Evolutionary conservation across 30 jellyfish, hydroid and myxozoan genomes (phyloP).

Genomic region (Hydractinia symbiolongicarpus): DNA sequence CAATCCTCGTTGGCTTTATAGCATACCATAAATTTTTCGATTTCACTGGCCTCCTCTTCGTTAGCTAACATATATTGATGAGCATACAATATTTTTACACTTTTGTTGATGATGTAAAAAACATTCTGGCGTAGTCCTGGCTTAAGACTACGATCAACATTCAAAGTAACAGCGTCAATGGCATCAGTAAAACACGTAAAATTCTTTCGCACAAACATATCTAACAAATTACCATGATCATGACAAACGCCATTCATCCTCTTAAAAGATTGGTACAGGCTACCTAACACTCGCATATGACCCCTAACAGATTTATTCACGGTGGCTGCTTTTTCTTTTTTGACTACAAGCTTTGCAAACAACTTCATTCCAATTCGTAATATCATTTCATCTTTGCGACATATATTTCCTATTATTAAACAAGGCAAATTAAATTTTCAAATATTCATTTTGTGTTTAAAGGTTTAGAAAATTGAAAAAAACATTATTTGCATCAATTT

Average conservation of each 20-base stretch:
- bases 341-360: not conserved
- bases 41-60: constrained; percentile 11
- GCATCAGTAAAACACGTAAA: constrained; percentile 5
- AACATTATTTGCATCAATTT: too few relatives aligned
- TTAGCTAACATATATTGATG: not conserved
- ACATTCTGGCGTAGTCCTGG: not conserved
- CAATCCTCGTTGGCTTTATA: constrained; percentile 11
- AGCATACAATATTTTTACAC: not conserved
- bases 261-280: constrained; percentile 12
- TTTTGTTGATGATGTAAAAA: not conserved
- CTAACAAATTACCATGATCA: not conserved
- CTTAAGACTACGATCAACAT: constrained; percentile 2
- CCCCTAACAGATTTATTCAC: constrained; percentile 8
- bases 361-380: constrained; percentile 4
- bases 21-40: not conserved
- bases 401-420: not conserved
- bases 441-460: too few relatives aligned
- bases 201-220: constrained; percentile 4
- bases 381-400: constrained; percentile 1
- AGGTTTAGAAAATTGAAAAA: too few relatives aligned
- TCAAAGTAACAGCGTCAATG: not conserved
- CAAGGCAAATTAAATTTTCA: too few relatives aligned
- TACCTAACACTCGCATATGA: constrained; percentile 6
- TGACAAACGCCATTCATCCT: not conserved
- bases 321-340: constrained; percentile 2